Percentiles rank a stretch among this genome's conserved stretches.
Evolutionary conservation across 2,797 vertebrate genomes (phyloP).

Genomic region (Aplochiton taeniatus): DNA sequence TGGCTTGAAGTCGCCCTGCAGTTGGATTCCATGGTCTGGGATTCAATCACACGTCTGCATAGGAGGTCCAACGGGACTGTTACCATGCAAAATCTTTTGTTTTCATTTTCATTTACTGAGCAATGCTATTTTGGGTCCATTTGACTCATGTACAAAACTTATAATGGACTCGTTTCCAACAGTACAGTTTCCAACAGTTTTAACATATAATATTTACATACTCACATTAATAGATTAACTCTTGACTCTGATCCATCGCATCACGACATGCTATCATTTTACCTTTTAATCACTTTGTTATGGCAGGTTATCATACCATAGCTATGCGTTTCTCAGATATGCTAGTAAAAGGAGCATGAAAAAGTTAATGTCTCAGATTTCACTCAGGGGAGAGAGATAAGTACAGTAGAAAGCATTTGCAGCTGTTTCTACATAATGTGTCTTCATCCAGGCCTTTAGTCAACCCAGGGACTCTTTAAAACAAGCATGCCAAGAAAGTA

Average conservation of each 20-base stretch:
- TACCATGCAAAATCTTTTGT: constrained; percentile 43
- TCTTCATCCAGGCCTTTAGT: constrained; percentile 24
- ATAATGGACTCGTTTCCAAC: no score
- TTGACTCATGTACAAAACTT: no score
- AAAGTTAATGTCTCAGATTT: neutral
- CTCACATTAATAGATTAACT: no score
- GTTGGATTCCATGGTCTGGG: constrained; percentile 38
- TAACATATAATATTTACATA: no score
- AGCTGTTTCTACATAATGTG: constrained; percentile 21
- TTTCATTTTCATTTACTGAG: neutral
- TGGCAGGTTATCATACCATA: no score
- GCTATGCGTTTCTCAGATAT: no score
- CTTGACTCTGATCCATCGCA: no score
- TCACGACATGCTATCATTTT: no score
- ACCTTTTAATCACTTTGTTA: no score
- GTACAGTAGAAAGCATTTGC: neutral
- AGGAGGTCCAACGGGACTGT: constrained; percentile 40
- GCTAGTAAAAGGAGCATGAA: neutral
- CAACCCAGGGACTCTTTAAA: constrained; percentile 27
- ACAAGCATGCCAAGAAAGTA: constrained; percentile 46
- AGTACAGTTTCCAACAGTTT: no score
- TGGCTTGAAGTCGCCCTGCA: constrained; percentile 57
- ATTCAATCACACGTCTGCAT: constrained; percentile 33
- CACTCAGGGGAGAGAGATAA: neutral
- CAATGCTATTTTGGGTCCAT: no score